Conservation (phyloP, 2,797 vertebrate genomes). For the Nyctalus aviator region DNA sequence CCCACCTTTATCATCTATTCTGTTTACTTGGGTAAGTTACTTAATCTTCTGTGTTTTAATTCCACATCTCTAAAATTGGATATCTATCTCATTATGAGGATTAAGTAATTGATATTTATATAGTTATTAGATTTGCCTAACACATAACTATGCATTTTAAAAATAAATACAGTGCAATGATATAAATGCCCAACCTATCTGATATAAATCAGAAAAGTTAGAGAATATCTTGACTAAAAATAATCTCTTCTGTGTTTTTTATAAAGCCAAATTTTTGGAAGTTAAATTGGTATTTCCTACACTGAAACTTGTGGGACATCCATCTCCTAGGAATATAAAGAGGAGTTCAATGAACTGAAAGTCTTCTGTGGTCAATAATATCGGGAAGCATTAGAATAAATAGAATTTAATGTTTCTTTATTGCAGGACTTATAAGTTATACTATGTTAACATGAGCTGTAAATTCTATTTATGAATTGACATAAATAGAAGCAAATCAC, state of each 20-base stretch:
- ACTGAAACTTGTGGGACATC: not conserved
- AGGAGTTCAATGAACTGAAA: slow-evolving; percentile 9
- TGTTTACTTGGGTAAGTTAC: not conserved
- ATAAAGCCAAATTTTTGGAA: slow-evolving; percentile 4
- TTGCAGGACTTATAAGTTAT: not conserved
- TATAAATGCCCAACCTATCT: not conserved
- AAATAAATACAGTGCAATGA: not conserved
- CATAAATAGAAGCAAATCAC: slow-evolving; percentile 35
- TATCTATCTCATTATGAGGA: not conserved
- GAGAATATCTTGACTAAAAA: not conserved
- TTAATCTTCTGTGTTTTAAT: not conserved
- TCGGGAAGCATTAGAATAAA: not conserved
- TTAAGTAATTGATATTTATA: not conserved
- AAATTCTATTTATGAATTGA: slow-evolving; percentile 8
- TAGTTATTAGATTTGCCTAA: not conserved
- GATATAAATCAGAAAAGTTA: not conserved
- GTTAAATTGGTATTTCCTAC: not conserved
- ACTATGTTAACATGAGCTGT: not conserved
- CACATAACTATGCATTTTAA: not conserved
- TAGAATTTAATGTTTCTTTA: not conserved
- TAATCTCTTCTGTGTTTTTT: not conserved
- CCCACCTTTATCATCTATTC: not conserved
- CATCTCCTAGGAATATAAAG: not conserved
- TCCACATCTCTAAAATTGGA: not conserved
- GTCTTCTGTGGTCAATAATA: not conserved